A percentile compares a stretch with the other conserved stretches of the same genome.
Evolutionary conservation across 2,888 invertebrate genomes (phyloP).

Genomic region (Aethes cnicana): DNA sequence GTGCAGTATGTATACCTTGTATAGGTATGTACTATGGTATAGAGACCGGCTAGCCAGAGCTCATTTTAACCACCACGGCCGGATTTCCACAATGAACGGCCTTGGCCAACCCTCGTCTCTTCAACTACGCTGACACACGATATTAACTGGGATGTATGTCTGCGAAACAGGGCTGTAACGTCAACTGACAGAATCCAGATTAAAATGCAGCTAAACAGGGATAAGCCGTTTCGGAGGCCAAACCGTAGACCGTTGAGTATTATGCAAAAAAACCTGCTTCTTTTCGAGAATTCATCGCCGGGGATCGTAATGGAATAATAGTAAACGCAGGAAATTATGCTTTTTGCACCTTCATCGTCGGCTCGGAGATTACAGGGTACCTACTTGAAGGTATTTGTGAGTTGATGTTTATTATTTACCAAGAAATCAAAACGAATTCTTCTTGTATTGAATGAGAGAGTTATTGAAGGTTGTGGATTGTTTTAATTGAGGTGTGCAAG

Average conservation of each 20-base stretch:
- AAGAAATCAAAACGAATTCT: too few relatives aligned
- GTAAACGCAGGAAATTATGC: conserved; percentile 34
- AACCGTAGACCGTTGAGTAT: conserved; percentile 49
- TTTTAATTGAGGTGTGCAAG: too few relatives aligned
- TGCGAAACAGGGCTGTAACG: conserved; percentile 40
- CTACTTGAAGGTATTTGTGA: too few relatives aligned
- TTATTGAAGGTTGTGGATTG: too few relatives aligned
- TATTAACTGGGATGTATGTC: conserved; percentile 10
- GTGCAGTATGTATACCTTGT: too few relatives aligned
- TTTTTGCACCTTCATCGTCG: conserved; percentile 26
- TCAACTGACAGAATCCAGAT: conserved; percentile 34
- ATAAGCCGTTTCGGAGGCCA: conserved; percentile 33
- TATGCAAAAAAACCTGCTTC: conserved; percentile 49
- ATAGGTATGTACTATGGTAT: too few relatives aligned
- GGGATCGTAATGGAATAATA: conserved; percentile 13
- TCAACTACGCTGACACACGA: conserved; percentile 40
- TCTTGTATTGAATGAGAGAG: too few relatives aligned
- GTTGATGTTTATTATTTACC: too few relatives aligned
- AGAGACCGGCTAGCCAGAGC: background rate
- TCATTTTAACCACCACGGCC: conserved; percentile 35
- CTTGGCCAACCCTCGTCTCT: conserved; percentile 70
- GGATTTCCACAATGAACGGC: conserved; percentile 68
- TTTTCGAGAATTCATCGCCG: conserved; percentile 43
- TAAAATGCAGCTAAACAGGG: conserved; percentile 1
- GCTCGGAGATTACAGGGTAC: too few relatives aligned